Evolutionary conservation across 2,888 invertebrate species (phyloP), one percentile per base, ranked within the genome.

Genomic region (Zygaena filipendulae): DNA sequence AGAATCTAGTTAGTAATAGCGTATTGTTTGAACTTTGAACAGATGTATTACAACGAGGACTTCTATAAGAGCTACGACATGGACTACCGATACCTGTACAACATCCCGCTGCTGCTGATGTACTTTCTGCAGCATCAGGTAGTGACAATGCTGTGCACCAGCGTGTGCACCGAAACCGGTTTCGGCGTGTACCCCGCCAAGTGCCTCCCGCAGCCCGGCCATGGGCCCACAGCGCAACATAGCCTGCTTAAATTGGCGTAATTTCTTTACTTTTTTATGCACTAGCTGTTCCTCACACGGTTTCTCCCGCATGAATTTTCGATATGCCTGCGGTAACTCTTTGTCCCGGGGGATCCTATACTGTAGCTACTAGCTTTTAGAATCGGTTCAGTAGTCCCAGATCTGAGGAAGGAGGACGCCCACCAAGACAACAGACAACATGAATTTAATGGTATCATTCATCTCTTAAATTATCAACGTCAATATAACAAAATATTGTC

Each of bases 171-270:
- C 22, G 88, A 90, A 64, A 84, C 90, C 1, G 92, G 91, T 1
- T 80, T 95, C 18, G 95, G 95, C 3, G 87, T 90, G n/a, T 95
- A 95, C 60, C 95, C 95, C 0, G 64, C 64, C 0, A 77, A 68
- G 23, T 81, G 84, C 10, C 66, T 83, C 20, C 82, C 92, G 0
- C 59, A 82, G 39, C 82, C 90, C 23, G 94, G 94, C 0, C 68
- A 82, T 27, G 95, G 95, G 85, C 94, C 95, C 1, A 82, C 88
- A 47, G 60, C 42, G 60, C 84, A 50, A 74, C 80, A 47, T 43
- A 79, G 51, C 52, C 62, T 49, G 32, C 25, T 71, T 10, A 52
- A 59, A 27, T 33, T 60, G 5, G 49, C 48, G 63, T 67, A 57
- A 60, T 46, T 11, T 13, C 4, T 18, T 12, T 21, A 12, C 6